Percentiles rank a stretch among this genome's conserved stretches.
These are phyloP conservation scores for Pachliopta kotzebuea DNA, from an alignment of 2,888 invertebrate species.

Conservation along the genomic window DNA sequence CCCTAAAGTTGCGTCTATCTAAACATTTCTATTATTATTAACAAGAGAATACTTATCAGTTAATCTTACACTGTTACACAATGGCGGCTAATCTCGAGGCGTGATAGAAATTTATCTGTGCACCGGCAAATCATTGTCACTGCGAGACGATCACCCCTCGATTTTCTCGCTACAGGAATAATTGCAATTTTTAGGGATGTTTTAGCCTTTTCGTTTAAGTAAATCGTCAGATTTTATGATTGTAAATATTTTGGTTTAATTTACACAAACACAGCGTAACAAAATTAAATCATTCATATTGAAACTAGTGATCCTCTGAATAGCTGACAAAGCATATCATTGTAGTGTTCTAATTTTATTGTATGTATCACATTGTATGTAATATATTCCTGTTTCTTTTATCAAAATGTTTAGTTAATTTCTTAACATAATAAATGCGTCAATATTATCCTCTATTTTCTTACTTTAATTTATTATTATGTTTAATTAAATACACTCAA, in stretches of 20 bases:
- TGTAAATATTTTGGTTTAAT: neutral
- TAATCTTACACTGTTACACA: conserved; percentile 75
- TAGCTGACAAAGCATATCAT: too few relatives aligned
- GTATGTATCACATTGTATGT: too few relatives aligned
- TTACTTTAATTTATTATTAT: too few relatives aligned
- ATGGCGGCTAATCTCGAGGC: conserved; percentile 72
- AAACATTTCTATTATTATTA: conserved; percentile 75
- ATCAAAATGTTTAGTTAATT: too few relatives aligned
- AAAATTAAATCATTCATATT: neutral
- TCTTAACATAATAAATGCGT: too few relatives aligned
- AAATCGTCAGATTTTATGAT: conserved; percentile 1
- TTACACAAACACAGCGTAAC: neutral
- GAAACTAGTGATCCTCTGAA: too few relatives aligned
- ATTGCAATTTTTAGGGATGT: conserved; percentile 47
- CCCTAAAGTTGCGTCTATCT: conserved; percentile 48
- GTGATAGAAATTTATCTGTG: conserved; percentile 76
- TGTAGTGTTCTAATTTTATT: too few relatives aligned
- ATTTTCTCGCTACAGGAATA: conserved; percentile 43
- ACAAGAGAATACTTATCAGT: conserved; percentile 76
- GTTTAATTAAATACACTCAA: neutral
- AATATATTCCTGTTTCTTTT: too few relatives aligned
- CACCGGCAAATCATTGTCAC: conserved; percentile 60
- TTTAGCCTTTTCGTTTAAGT: conserved; percentile 4
- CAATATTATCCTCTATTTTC: too few relatives aligned
- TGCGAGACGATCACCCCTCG: conserved; percentile 49